Percentiles rank a stretch among this genome's conserved stretches.
Evolutionary conservation across 2,113 vertebrate species (phyloP).

Genomic region (Vulpes lagopus): DNA sequence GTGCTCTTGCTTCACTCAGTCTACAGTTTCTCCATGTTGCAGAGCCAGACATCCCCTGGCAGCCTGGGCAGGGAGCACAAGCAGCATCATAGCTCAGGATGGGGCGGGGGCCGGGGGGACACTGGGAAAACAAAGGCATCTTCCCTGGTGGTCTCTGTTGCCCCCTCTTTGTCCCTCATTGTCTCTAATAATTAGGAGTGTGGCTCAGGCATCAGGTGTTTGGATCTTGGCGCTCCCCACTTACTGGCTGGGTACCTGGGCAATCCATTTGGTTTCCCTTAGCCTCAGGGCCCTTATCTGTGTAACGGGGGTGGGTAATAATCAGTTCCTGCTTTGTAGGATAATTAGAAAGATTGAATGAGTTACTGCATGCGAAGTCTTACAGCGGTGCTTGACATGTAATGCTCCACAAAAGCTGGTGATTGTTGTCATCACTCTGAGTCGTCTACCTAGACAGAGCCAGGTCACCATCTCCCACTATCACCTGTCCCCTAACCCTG

Average conservation of each 20-base stretch:
- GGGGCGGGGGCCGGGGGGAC: not conserved
- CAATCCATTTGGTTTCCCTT: slow-evolving; percentile 23
- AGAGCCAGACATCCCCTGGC: not conserved
- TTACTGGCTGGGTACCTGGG: not conserved
- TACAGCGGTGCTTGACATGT: not conserved
- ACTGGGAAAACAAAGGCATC: not conserved
- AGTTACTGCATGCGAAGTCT: not conserved
- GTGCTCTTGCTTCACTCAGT: not conserved
- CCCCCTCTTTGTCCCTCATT: not conserved
- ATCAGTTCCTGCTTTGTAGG: not conserved
- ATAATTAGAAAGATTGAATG: not conserved
- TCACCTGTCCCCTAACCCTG: not conserved
- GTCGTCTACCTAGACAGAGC: not conserved
- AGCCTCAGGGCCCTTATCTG: slow-evolving; percentile 7
- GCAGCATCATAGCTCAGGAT: not conserved
- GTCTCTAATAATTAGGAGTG: not conserved
- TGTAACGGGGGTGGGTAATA: not conserved
- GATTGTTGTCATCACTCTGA: not conserved
- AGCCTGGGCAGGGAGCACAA: not conserved
- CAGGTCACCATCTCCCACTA: not conserved
- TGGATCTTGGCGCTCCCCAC: not conserved
- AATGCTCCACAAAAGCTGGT: not conserved
- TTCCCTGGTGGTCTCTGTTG: not conserved
- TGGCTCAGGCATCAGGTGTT: not conserved
- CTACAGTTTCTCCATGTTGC: not conserved